Evolutionary conservation across 2,888 invertebrate species (phyloP).

Genomic region (Leptinotarsa peninsularis): DNA sequence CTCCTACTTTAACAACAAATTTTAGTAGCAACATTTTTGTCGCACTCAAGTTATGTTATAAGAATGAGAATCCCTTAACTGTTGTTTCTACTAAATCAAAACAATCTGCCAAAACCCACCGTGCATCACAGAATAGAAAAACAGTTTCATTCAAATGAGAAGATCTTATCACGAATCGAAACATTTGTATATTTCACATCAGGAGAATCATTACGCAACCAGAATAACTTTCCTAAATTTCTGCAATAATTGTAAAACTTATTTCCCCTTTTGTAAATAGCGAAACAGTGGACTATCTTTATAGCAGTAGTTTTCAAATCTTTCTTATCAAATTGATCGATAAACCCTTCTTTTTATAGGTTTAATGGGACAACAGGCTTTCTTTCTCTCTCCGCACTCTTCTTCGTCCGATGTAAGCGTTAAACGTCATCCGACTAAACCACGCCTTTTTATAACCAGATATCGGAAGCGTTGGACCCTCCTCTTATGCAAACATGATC

Average conservation of each 20-base stretch:
- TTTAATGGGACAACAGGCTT: constrained; percentile 53
- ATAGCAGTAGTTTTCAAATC: constrained; percentile 58
- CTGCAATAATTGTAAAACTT: constrained; percentile 30
- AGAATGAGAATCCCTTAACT: too few species aligned
- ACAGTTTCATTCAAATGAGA: not conserved
- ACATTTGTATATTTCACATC: not conserved
- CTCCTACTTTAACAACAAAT: too few species aligned
- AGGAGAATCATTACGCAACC: not conserved
- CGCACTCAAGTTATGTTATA: too few species aligned
- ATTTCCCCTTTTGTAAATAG: constrained; percentile 41
- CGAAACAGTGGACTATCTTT: constrained; percentile 53
- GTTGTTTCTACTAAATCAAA: too few species aligned
- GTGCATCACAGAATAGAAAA: not conserved
- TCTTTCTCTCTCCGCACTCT: constrained; percentile 43
- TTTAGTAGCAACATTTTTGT: too few species aligned
- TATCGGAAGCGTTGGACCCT: constrained; percentile 58
- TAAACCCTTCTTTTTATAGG: constrained; percentile 59
- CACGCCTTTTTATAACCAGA: constrained; percentile 64
- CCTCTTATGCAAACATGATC: constrained; percentile 58
- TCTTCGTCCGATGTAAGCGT: constrained; percentile 50
- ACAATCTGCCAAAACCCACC: too few species aligned
- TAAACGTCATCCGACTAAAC: constrained; percentile 58
- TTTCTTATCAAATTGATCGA: constrained; percentile 57
- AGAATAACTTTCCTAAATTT: constrained; percentile 12
- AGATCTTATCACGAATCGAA: not conserved